These are phyloP conservation scores for Neosilurus mollespiculum DNA, from an alignment of 2,797 vertebrate genomes.

Conservation along the genomic window DNA sequence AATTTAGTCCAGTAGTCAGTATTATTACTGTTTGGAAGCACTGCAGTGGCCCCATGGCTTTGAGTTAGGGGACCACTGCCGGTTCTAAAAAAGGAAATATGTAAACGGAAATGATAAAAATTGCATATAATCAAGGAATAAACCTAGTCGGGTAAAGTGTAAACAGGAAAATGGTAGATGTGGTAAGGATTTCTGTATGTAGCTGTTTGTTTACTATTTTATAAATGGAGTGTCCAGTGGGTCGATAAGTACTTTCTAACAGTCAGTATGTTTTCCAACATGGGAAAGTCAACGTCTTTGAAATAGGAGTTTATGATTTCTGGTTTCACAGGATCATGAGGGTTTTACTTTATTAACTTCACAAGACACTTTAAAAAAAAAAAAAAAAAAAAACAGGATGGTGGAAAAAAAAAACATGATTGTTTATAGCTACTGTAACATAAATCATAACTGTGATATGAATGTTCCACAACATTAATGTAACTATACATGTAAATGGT, in stretches of 20 bases:
- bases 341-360: neutral
- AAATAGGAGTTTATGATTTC: neutral
- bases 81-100: neutral
- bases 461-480: too few relatives aligned
- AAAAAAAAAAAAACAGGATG: neutral
- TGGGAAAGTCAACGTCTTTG: neutral
- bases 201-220: neutral
- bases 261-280: neutral
- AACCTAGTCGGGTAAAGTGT: neutral
- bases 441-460: too few relatives aligned
- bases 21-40: neutral
- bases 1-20: neutral
- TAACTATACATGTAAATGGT: too few relatives aligned
- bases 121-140: neutral
- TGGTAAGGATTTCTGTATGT: neutral
- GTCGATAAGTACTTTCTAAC: neutral
- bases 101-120: neutral
- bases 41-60: neutral
- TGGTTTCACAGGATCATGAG: neutral
- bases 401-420: neutral
- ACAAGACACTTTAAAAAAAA: too few relatives aligned
- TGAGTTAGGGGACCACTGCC: neutral
- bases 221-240: neutral
- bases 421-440: neutral
- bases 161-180: too few relatives aligned